phyloP scores from a whole-genome alignment of 1,140 invertebrate species.

The Drosophila eugracilis region DNA sequence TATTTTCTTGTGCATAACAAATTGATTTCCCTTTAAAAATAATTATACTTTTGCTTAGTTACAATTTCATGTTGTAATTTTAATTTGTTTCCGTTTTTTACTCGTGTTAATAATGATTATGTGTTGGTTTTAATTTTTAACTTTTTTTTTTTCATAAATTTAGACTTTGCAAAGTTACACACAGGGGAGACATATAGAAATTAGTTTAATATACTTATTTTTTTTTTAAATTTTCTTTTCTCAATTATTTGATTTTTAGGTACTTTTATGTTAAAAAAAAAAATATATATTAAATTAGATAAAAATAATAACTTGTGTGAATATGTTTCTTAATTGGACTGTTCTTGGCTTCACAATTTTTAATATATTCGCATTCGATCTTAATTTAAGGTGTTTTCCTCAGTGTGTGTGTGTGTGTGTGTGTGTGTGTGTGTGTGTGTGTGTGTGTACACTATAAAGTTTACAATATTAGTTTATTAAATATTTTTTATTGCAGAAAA shows the following conservation, averaged over 20 bases:
- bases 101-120: slow-evolving; percentile 50
- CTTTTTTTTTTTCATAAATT: slow-evolving; percentile 14
- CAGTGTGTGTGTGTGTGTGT: no score
- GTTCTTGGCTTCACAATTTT: slow-evolving; percentile 21
- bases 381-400: slow-evolving; percentile 14
- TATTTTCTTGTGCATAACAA: slow-evolving; percentile 63
- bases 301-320: slow-evolving; percentile 32
- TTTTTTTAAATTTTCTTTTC: slow-evolving; percentile 20
- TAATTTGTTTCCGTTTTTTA: slow-evolving; percentile 27
- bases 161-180: slow-evolving; percentile 39
- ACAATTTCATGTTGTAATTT: slow-evolving; percentile 16
- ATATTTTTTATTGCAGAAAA: slow-evolving; percentile 75
- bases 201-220: no score
- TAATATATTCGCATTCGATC: slow-evolving; percentile 9
- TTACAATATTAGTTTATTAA: slow-evolving; percentile 53
- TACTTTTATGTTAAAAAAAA: slow-evolving; percentile 52
- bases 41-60: slow-evolving; percentile 36
- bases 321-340: slow-evolving; percentile 31
- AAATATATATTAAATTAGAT: neutral
- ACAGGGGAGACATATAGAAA: slow-evolving; percentile 47
- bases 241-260: slow-evolving; percentile 42
- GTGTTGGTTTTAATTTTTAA: slow-evolving; percentile 29
- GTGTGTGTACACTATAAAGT: slow-evolving; percentile 57
- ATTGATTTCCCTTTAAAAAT: slow-evolving; percentile 51
- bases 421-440: no score